Base-by-base conservation (phyloP, 1,140 invertebrate species). In the Drosophila nigrodunni region DNA sequence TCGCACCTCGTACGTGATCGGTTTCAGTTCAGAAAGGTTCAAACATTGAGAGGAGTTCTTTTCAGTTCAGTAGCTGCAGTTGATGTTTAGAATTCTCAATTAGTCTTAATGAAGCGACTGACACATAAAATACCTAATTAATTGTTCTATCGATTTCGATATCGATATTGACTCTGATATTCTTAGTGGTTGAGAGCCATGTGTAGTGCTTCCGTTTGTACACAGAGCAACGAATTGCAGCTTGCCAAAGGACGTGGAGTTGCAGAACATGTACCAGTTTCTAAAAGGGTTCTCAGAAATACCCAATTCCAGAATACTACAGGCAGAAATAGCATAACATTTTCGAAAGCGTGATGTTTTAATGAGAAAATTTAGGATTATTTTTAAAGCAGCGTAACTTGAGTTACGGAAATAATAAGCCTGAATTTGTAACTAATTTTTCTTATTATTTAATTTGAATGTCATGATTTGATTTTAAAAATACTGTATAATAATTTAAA, bases 111-210 rank as follows among this genome's bases (percentile, higher is more conserved):
- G 83, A 77, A 79, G 41, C 62, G 25, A 10, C 76, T 49, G 54
- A 55, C 60, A 64, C 85, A 85, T 89, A 85, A 88, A 88, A 50
- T 88, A 58, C 61, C 74, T 89, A 88, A 89, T 88, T 88, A 89
- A 85, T 88, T 72, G 80, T 80, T 47, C 59, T 18, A 65, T 62
- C 13, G 49, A 21, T 61, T 64, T 35, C 44, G 76, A 73, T 72
- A 64, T 68, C 49, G 49, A 25, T 49, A 25, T 18, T 8, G 35
- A 37, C 54, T 1, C 37, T 11, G 47, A n/a, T 13, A 13, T 10
- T 43, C 11, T 21, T 18, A 3, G n/a, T 0, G 2, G 13, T 41
- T 43, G 13, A 30, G 25, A 30, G 54, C 52, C 52, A 34, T 50
- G 18, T 59, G 25, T 30, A 30, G 25, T 30, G 77, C 78, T 79